Percentiles rank a stretch among this genome's conserved stretches.
Evolutionary conservation across 2,113 vertebrate species (phyloP).

Genomic region (Onychorhynchus coronatus): DNA sequence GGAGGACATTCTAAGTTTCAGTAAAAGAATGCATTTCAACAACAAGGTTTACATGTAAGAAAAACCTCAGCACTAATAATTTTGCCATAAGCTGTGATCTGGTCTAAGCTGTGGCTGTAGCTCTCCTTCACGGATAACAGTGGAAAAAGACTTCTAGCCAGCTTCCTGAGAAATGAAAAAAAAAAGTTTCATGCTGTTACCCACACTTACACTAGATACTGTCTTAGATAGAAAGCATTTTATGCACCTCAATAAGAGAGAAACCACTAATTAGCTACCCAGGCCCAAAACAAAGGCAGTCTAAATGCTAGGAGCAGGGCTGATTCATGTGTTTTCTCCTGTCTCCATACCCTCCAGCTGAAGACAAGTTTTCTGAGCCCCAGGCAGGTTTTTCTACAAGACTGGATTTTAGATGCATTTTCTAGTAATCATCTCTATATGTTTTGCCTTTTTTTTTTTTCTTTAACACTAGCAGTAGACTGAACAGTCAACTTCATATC

Average conservation of each 20-base stretch:
- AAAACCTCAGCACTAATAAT: neutral
- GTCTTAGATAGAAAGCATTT: neutral
- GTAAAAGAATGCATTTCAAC: neutral
- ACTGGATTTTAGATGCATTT: neutral
- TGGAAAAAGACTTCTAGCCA: neutral
- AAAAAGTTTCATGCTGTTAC: neutral
- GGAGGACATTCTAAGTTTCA: neutral
- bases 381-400: neutral
- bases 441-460: neutral
- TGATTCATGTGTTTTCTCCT: constrained; percentile 6
- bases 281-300: constrained; percentile 1
- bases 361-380: neutral
- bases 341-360: neutral
- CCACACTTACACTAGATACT: neutral
- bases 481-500: neutral
- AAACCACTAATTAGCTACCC: constrained; percentile 48
- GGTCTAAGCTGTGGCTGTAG: neutral
- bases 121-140: neutral
- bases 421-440: neutral
- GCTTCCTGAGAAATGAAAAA: neutral
- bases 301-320: neutral
- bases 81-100: neutral
- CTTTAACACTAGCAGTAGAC: neutral
- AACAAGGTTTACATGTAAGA: neutral
- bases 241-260: neutral